Evolutionary conservation across 2,888 invertebrate genomes (phyloP), one percentile per base, ranked within the genome.

Genomic region (Standfussiana lucernea): DNA sequence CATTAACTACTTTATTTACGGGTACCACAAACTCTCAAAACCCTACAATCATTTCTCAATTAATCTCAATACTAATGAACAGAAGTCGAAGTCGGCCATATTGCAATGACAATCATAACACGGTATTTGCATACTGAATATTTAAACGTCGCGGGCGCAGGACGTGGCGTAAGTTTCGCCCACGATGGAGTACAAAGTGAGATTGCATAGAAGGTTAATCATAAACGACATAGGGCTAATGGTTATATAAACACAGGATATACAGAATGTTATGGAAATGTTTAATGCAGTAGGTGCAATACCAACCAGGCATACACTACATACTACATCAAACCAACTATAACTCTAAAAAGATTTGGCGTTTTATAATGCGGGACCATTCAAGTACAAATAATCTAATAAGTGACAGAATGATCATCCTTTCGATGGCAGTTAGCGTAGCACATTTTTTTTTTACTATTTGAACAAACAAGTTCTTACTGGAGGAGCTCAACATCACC

Each of bases 101-200:
- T 74, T 81, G 79, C 80, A 86, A 66, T 81, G 62, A 81, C 79
- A 82, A 77, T 81, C 82, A 80, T 78, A 82, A 84, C 68, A 79
- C 53, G 72, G 72, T 82, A 85, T 84, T 84, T 76, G 81, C 76
- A 69, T 69, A 82, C 79, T 79, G 76, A 88, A 87, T 85, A 82
- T 80, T 85, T 80, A 79, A 78, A 10, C 75, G 66, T 71, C 82
- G 83, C 89, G 50, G 75, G 85, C 85, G 82, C 89, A 91, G 89
- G 88, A 86, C 84, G 74, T 91, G 89, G 83, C 86, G 91, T 77
- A 91, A 91, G 82, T 21, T 70, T 69, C 89, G 86, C 91, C 90
- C 83, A 91, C 91, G 82, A 62, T 59, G 21, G 10, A 42, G 40
- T 59, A 62, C 40, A 2, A 53, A 10, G 24, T 72, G 45, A 75